Evolutionary conservation across 1,140 invertebrate genomes (phyloP), one percentile per base, ranked within the genome.

Genomic region (Helicoverpa armigera): DNA sequence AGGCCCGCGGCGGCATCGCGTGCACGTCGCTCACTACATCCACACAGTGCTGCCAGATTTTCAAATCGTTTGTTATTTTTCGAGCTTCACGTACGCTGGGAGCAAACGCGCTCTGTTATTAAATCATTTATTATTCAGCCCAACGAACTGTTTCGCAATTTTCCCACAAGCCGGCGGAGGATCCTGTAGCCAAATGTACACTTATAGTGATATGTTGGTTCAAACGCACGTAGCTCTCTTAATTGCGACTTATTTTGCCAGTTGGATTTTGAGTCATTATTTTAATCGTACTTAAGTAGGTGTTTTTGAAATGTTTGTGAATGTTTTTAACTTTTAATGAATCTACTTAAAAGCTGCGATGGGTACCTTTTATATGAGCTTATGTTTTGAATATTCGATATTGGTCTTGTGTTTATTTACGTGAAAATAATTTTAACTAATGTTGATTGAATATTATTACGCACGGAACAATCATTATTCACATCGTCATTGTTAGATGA

Each of bases 111-210:
- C 88, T 88, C 89, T 93, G 92, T 94, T 94, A 94, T 93, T 93
- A 93, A 94, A 92, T 94, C 93, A 94, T 94, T 94, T 94, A 94
- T 94, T 94, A 94, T 94, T 93, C 93, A 94, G 83, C 85, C 83
- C 90, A 88, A 89, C 90, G 91, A 94, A 93, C 91, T 93, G 93
- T 94, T 94, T 93, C 87, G 89, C 89, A 92, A 92, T 93, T 92
- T 92, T 92, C 91, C 89, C 90, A 92, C 90, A 92, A 89, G 84
- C 87, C 83, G 79, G 70, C 53, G 63, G 48, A 58, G 60, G 65
- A 51, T 83, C 74, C 75, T 83, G 80, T 61, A 80, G 69, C 50
- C 79, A 79, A 79, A 77, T 75, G 65, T 80, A 80, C 23, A 77
- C 50, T 82, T 81, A 63, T 77, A 75, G 54, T 67, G 76, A 77